Percentiles rank a stretch among this genome's conserved stretches.
These are phyloP conservation scores for Fragum fragum DNA, from an alignment of 2,888 invertebrate species.

Conservation along the genomic window DNA sequence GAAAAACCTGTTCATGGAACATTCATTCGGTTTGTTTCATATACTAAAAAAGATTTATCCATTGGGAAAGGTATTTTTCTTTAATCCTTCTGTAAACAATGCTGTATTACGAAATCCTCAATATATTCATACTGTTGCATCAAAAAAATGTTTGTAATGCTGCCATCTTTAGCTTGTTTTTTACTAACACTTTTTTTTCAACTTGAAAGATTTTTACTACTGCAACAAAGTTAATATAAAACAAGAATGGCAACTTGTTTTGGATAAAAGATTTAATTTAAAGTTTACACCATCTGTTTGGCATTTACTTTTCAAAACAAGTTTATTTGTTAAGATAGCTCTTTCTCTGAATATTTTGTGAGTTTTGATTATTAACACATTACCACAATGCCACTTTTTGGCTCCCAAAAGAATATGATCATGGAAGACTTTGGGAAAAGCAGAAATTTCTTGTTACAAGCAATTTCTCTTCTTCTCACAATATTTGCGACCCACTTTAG, in stretches of 20 bases:
- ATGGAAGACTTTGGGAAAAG: too few species aligned
- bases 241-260: constrained; percentile 19
- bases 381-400: too few species aligned
- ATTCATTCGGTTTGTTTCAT: constrained; percentile 11
- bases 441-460: too few species aligned
- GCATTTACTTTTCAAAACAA: neutral
- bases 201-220: neutral
- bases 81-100: neutral
- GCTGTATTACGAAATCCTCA: neutral
- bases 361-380: too few species aligned
- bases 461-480: too few species aligned
- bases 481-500: too few species aligned
- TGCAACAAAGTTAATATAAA: constrained; percentile 25
- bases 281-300: constrained; percentile 13
- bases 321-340: neutral
- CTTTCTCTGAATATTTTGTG: neutral
- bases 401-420: too few species aligned
- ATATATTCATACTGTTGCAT: neutral
- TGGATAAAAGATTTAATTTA: neutral
- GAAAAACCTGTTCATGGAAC: constrained; percentile 12
- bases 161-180: constrained; percentile 25
- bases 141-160: neutral
- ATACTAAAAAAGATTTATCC: constrained; percentile 6
- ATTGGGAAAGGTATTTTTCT: constrained; percentile 9
- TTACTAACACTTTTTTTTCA: constrained; percentile 31